Evolutionary conservation across 53 echinoderm and acorn worm genomes (phyloP).

Genomic region (Paracentrotus lividus): DNA sequence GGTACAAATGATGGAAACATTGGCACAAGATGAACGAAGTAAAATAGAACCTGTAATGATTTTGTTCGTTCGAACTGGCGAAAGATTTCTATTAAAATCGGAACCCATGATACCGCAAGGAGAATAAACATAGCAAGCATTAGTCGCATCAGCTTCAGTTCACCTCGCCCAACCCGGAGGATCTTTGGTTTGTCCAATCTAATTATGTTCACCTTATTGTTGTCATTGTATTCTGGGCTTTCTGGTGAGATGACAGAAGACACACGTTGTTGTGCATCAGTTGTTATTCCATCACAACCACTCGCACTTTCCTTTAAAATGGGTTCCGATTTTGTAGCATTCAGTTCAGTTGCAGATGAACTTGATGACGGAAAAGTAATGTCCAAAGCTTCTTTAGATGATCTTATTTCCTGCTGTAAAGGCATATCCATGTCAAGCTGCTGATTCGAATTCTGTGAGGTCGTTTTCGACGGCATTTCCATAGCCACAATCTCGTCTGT

Average conservation of each 20-base stretch:
- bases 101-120: conserved; percentile 23
- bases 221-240: background rate
- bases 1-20: conserved; percentile 44
- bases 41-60: background rate
- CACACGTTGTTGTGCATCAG: background rate
- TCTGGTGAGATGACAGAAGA: background rate
- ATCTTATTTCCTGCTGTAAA: background rate
- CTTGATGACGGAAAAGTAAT: background rate
- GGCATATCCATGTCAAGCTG: background rate
- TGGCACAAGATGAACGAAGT: conserved; percentile 15
- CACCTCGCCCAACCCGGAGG: conserved; percentile 51
- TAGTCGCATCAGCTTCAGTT: conserved; percentile 48
- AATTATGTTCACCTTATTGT: background rate
- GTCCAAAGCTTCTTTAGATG: background rate
- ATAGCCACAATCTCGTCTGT: background rate
- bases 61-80: background rate
- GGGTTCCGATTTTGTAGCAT: background rate
- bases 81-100: background rate
- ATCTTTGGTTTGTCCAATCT: background rate
- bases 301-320: background rate
- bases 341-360: background rate
- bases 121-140: conserved; percentile 47
- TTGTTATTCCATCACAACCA: background rate
- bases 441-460: background rate
- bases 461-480: background rate